Conservation (phyloP, 2,113 vertebrate species). For the Dunckerocampus dactyliophorus region DNA sequence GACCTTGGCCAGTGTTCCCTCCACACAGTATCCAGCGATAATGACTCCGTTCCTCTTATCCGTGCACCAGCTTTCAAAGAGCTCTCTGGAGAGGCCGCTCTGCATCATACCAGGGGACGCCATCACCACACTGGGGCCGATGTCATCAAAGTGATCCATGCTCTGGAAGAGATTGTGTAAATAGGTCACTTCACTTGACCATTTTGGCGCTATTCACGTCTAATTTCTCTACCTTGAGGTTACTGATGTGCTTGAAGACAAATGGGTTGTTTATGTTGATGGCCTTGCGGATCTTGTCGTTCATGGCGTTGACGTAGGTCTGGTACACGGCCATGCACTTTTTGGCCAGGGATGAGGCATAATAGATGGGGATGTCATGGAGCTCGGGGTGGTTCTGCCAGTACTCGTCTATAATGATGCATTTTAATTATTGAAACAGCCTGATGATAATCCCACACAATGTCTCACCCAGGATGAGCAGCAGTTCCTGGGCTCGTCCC, state of each 20-base stretch:
- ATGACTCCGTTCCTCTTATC: slow-evolving; percentile 98
- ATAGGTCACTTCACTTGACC: too few species aligned
- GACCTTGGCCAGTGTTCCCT: slow-evolving; percentile 96
- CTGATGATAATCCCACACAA: neutral
- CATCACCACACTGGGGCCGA: slow-evolving; percentile 98
- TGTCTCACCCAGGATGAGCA: slow-evolving; percentile 86
- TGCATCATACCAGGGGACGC: slow-evolving; percentile 99
- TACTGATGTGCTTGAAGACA: slow-evolving; percentile 98
- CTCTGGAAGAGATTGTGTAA: slow-evolving; percentile 70
- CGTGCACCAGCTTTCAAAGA: slow-evolving; percentile 99
- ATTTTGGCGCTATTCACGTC: neutral
- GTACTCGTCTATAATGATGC: slow-evolving; percentile 84
- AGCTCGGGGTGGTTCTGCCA: slow-evolving; percentile 99
- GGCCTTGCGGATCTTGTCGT: slow-evolving; percentile 98
- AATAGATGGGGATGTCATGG: slow-evolving; percentile 97
- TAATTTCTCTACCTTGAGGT: slow-evolving; percentile 81
- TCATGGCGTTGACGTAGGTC: slow-evolving; percentile 97
- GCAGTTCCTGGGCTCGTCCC: slow-evolving; percentile 92
- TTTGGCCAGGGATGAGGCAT: slow-evolving; percentile 94
- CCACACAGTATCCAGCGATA: slow-evolving; percentile 96
- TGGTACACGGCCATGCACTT: slow-evolving; percentile 99
- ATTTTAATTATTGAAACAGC: neutral
- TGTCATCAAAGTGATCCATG: slow-evolving; percentile 98
- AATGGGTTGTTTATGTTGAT: slow-evolving; percentile 99
- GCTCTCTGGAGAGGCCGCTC: slow-evolving; percentile 91